phyloP scores from a whole-genome alignment of 1,140 invertebrate genomes.

The Macrobrachium rosenbergii region DNA sequence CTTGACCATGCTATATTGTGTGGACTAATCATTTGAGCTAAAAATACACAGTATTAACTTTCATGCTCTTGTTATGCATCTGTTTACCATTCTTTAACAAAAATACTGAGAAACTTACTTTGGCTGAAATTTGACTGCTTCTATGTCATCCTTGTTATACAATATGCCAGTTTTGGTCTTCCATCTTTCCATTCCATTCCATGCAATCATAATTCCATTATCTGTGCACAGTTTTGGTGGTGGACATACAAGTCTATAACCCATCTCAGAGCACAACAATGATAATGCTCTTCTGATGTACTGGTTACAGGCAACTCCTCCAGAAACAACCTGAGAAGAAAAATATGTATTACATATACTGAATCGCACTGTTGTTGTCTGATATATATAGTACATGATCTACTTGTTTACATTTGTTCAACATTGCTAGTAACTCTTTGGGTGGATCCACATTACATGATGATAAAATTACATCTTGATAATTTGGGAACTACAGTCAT shows the following conservation, averaged over 20 bases:
- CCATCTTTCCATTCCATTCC: conserved; percentile 92
- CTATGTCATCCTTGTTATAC: conserved; percentile 71
- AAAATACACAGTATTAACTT: too few species aligned
- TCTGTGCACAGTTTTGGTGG: conserved; percentile 93
- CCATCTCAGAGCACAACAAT: conserved; percentile 78
- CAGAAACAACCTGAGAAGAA: conserved; percentile 84
- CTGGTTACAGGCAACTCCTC: conserved; percentile 95
- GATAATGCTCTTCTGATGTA: conserved; percentile 81
- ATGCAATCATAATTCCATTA: conserved; percentile 99
- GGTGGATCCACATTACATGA: neutral
- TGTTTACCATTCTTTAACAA: too few species aligned
- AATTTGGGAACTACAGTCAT: too few species aligned
- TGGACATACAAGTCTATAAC: conserved; percentile 80
- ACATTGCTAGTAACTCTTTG: too few species aligned
- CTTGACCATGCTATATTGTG: too few species aligned
- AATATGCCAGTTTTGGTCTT: conserved; percentile 69
- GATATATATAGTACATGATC: neutral
- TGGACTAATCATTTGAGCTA: too few species aligned
- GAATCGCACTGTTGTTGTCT: too few species aligned
- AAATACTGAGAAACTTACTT: conserved; percentile 33
- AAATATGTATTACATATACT: neutral
- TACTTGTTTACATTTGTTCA: too few species aligned
- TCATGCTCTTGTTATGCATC: too few species aligned
- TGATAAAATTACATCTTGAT: too few species aligned
- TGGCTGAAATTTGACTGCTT: conserved; percentile 71